A percentile compares a stretch with the other conserved stretches of the same genome.
Evolutionary conservation across 1,140 invertebrate genomes (phyloP).

Genomic region (Acyrthosiphon pisum): DNA sequence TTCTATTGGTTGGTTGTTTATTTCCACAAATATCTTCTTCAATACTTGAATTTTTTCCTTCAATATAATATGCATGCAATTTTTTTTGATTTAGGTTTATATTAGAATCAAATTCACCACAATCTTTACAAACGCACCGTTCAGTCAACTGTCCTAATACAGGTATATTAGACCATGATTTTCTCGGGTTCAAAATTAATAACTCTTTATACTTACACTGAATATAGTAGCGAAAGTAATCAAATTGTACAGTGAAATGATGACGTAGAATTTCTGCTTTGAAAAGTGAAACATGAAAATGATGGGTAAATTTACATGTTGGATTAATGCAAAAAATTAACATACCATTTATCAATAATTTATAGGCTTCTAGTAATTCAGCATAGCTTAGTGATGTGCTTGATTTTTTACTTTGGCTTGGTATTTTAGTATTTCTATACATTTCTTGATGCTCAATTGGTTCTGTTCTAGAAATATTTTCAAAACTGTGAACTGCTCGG

Average conservation of each 20-base stretch:
- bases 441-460: slow-evolving; percentile 14
- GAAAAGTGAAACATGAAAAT: slow-evolving; percentile 20
- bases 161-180: slow-evolving; percentile 19
- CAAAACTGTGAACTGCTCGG: background rate
- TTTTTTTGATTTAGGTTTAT: slow-evolving; percentile 27
- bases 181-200: slow-evolving; percentile 29
- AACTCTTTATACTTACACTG: slow-evolving; percentile 47
- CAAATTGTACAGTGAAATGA: slow-evolving; percentile 47
- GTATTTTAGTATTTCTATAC: slow-evolving; percentile 5
- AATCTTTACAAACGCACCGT: slow-evolving; percentile 28
- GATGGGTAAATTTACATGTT: slow-evolving; percentile 26
- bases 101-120: slow-evolving; percentile 47
- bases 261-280: slow-evolving; percentile 30
- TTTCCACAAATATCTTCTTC: slow-evolving; percentile 22
- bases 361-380: background rate
- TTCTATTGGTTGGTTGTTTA: slow-evolving; percentile 1
- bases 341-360: slow-evolving; percentile 36
- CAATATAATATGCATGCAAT: slow-evolving; percentile 11
- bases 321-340: slow-evolving; percentile 47
- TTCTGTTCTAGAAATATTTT: background rate
- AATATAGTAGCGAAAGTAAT: slow-evolving; percentile 44
- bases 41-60: slow-evolving; percentile 28
- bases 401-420: background rate
- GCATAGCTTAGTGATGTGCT: background rate
- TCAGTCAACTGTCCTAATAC: slow-evolving; percentile 28